phyloP scores from a whole-genome alignment of 2,797 vertebrate species.

The Sebastes nivosus region DNA sequence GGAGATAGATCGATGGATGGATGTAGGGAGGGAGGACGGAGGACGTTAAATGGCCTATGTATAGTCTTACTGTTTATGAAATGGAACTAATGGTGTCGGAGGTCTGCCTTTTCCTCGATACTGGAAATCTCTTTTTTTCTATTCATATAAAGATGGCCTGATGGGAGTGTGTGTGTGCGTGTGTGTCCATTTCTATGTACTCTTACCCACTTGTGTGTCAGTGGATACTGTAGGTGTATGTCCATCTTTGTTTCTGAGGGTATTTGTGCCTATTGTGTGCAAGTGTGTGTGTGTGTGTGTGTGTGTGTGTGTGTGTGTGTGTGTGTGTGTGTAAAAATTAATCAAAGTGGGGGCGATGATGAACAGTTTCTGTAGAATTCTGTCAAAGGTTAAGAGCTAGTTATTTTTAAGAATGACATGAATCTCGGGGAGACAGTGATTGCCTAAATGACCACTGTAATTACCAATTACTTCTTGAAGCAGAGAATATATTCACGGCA shows the following conservation, averaged over 20 bases:
- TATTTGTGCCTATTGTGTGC: slow-evolving; percentile 59
- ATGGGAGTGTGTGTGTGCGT: not conserved
- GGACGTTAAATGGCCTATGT: slow-evolving; percentile 83
- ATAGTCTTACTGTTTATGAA: slow-evolving; percentile 91
- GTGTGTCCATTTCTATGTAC: slow-evolving; percentile 18
- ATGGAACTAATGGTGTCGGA: slow-evolving; percentile 68
- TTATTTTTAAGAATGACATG: slow-evolving; percentile 99
- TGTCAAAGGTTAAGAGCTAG: slow-evolving; percentile 99
- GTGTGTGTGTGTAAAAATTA: slow-evolving; percentile 98
- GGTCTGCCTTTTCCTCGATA: slow-evolving; percentile 39
- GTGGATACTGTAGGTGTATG: slow-evolving; percentile 53
- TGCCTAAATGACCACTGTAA: slow-evolving; percentile 99
- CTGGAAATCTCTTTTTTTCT: slow-evolving; percentile 27
- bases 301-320: slow-evolving; percentile 50
- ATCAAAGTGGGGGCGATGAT: slow-evolving; percentile 99
- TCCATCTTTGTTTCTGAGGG: slow-evolving; percentile 61
- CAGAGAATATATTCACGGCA: slow-evolving; percentile 99
- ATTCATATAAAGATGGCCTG: slow-evolving; percentile 3
- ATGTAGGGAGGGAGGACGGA: slow-evolving; percentile 6
- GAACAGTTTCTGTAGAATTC: slow-evolving; percentile 99
- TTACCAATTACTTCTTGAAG: slow-evolving; percentile 99
- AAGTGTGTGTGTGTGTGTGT: slow-evolving; percentile 81
- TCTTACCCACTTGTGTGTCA: slow-evolving; percentile 10
- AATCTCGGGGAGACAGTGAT: slow-evolving; percentile 99
- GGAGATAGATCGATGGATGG: slow-evolving; percentile 30